A percentile compares a stretch with the other conserved stretches of the same genome.
phyloP scores from a whole-genome alignment of 2,888 invertebrate species.

The Lepidochrysops patricia region DNA sequence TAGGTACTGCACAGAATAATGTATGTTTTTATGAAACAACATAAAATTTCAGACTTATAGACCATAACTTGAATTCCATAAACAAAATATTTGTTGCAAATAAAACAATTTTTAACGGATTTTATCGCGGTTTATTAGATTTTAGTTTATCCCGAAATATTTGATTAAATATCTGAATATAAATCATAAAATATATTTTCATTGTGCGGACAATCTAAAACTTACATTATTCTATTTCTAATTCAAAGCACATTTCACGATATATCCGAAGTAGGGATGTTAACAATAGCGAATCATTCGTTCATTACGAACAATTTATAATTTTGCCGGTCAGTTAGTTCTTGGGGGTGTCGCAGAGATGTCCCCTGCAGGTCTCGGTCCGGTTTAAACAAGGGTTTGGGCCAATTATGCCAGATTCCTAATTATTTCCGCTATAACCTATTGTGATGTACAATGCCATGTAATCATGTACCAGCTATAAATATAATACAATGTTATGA shows the following conservation, averaged over 20 bases:
- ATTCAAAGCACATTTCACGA: neutral
- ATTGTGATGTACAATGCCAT: neutral
- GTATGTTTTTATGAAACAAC: no score
- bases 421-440: constrained; percentile 62
- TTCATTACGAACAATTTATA: constrained; percentile 53
- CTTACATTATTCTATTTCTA: neutral
- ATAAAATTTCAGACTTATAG: neutral
- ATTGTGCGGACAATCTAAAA: neutral
- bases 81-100: no score
- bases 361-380: constrained; percentile 59
- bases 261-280: constrained; percentile 26
- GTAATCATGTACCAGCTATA: no score
- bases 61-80: neutral
- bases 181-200: neutral
- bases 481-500: no score
- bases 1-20: no score
- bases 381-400: constrained; percentile 63
- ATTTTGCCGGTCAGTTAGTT: constrained; percentile 61
- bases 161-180: no score
- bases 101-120: no score
- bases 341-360: constrained; percentile 46
- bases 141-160: no score
- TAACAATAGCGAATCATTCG: constrained; percentile 31
- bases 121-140: no score
- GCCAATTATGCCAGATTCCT: constrained; percentile 55